These are phyloP conservation scores for Leptopilina myrica DNA, from an alignment of 2,888 invertebrate genomes.

Conservation along the genomic window DNA sequence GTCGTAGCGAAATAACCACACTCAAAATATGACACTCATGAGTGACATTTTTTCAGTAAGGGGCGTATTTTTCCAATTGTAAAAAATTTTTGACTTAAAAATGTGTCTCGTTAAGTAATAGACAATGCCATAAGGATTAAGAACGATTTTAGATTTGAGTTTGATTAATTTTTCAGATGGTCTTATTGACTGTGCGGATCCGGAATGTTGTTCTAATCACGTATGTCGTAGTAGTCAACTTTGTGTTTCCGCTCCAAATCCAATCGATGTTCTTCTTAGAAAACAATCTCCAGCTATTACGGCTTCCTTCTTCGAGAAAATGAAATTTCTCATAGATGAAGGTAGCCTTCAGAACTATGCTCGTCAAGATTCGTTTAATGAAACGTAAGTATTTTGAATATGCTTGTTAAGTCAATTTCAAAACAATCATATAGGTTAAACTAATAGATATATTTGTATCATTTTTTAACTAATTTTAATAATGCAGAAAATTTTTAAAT, in stretches of 20 bases:
- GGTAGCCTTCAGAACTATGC: constrained; percentile 99
- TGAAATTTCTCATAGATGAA: constrained; percentile 99
- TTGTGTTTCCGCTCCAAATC: constrained; percentile 96
- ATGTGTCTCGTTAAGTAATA: too few species aligned
- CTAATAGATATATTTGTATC: too few species aligned
- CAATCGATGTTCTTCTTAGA: constrained; percentile 94
- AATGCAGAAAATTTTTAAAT: too few species aligned
- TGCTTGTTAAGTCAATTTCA: not conserved
- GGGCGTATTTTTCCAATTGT: too few species aligned
- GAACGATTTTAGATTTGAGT: not conserved
- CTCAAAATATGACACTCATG: too few species aligned
- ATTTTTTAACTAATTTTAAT: too few species aligned
- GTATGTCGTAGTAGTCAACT: constrained; percentile 91
- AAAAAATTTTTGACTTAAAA: too few species aligned
- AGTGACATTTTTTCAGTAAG: too few species aligned
- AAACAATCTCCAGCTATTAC: constrained; percentile 98
- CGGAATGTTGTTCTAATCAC: constrained; percentile 94
- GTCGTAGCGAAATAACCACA: too few species aligned
- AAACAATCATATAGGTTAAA: not conserved
- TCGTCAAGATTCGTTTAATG: constrained; percentile 96
- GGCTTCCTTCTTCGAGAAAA: constrained; percentile 98
- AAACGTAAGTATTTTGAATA: constrained; percentile 85
- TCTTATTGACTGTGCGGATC: constrained; percentile 97
- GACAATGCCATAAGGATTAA: too few species aligned
- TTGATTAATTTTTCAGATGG: constrained; percentile 84